A percentile compares a stretch with the other conserved stretches of the same genome.
These are phyloP conservation scores for Falcaria lacertinaria DNA, from an alignment of 2,888 invertebrate species.

Conservation along the genomic window DNA sequence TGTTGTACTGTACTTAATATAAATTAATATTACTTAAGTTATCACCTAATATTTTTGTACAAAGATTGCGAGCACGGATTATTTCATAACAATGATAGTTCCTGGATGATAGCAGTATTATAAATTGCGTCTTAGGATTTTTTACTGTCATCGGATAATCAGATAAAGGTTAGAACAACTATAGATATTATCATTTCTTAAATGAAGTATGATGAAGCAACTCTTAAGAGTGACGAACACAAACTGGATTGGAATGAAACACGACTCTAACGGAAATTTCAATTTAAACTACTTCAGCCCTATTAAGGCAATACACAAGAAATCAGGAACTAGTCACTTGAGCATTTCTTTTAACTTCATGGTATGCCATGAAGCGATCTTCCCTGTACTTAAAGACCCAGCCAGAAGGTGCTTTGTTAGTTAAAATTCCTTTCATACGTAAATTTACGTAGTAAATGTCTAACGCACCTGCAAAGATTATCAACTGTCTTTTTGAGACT, in stretches of 20 bases:
- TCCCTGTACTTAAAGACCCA: too few relatives aligned
- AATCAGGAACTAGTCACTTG: slow-evolving; percentile 57
- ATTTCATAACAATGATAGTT: slow-evolving; percentile 20
- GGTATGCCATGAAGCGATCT: too few relatives aligned
- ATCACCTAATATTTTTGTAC: slow-evolving; percentile 7
- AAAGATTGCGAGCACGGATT: slow-evolving; percentile 19
- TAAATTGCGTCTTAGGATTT: slow-evolving; percentile 4
- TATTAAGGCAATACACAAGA: slow-evolving; percentile 52
- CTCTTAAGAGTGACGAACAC: slow-evolving; percentile 2
- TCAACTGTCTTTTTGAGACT: too few relatives aligned
- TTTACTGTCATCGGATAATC: not conserved
- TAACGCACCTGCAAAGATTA: too few relatives aligned
- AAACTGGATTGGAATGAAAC: slow-evolving; percentile 12
- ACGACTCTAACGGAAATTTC: slow-evolving; percentile 59
- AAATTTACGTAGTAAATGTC: too few relatives aligned
- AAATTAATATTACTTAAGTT: slow-evolving; percentile 13
- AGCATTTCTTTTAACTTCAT: slow-evolving; percentile 25
- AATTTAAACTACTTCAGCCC: slow-evolving; percentile 53
- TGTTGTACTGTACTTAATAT: slow-evolving; percentile 23
- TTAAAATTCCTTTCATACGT: too few relatives aligned
- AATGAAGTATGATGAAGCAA: not conserved
- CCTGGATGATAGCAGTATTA: slow-evolving; percentile 13
- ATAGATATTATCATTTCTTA: not conserved
- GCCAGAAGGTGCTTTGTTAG: too few relatives aligned
- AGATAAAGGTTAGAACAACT: not conserved